phyloP scores from a whole-genome alignment of 2,797 vertebrate genomes.

The Aythya fuligula region DNA sequence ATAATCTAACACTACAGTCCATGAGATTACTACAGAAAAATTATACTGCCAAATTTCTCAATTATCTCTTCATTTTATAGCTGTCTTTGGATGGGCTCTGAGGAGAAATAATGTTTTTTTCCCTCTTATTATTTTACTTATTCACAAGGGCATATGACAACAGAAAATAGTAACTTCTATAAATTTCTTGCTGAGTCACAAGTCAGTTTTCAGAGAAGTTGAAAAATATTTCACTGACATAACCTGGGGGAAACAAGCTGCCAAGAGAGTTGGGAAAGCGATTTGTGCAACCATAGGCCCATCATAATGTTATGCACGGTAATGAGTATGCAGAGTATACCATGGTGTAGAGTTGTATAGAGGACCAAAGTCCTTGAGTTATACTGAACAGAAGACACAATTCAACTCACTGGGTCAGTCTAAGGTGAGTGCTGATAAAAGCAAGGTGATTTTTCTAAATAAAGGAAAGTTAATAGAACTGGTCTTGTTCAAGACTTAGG shows the following conservation, averaged over 20 bases:
- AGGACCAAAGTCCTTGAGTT: neutral
- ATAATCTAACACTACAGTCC: neutral
- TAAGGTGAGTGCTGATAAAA: neutral
- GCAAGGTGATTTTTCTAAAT: neutral
- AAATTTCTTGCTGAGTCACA: neutral
- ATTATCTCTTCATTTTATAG: neutral
- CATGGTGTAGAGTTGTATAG: neutral
- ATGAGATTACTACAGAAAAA: neutral
- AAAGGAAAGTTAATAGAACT: neutral
- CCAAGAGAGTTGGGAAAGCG: neutral
- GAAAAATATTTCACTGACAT: neutral
- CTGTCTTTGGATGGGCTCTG: neutral
- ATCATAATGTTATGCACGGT: neutral
- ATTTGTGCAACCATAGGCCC: neutral
- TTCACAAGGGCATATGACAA: neutral
- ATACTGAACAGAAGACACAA: neutral
- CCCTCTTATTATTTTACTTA: neutral
- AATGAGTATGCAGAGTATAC: too few species aligned
- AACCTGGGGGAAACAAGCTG: neutral
- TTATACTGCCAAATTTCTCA: neutral
- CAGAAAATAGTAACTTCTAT: neutral
- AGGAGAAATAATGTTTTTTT: neutral
- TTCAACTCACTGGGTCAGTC: neutral
- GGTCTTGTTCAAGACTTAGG: neutral
- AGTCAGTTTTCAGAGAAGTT: neutral